Conservation (phyloP, 2,888 invertebrate genomes). For the Himalopsyche japonica region DNA sequence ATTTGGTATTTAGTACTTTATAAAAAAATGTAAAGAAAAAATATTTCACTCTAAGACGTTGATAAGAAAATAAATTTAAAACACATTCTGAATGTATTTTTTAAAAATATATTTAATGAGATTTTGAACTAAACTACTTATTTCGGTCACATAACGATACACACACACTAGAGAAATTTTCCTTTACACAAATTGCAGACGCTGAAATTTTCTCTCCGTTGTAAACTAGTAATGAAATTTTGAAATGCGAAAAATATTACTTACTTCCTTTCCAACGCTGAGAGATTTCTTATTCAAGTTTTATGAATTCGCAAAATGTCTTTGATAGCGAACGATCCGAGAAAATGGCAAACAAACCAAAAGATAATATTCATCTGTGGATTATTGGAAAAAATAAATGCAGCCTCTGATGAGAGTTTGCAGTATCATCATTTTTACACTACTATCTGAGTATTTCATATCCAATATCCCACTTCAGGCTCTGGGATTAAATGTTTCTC, state of each 20-base stretch:
- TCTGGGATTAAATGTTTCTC: not conserved
- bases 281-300: not conserved
- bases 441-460: constrained; percentile 7
- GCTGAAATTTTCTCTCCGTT: not conserved
- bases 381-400: constrained; percentile 16
- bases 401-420: constrained; percentile 8
- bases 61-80: too few species aligned
- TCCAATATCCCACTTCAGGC: constrained; percentile 8
- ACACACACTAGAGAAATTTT: not conserved
- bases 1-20: too few species aligned
- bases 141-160: too few species aligned
- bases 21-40: too few species aligned
- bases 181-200: not conserved
- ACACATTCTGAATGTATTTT: too few species aligned
- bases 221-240: not conserved
- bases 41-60: too few species aligned
- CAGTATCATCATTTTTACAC: constrained; percentile 6
- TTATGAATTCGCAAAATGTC: not conserved
- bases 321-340: not conserved
- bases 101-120: too few species aligned
- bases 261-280: not conserved
- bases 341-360: constrained; percentile 13
- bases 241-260: not conserved
- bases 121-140: too few species aligned
- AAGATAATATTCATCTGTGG: constrained; percentile 4